Conservation (phyloP, 2,113 vertebrate genomes). For the Blennius ocellaris region DNA sequence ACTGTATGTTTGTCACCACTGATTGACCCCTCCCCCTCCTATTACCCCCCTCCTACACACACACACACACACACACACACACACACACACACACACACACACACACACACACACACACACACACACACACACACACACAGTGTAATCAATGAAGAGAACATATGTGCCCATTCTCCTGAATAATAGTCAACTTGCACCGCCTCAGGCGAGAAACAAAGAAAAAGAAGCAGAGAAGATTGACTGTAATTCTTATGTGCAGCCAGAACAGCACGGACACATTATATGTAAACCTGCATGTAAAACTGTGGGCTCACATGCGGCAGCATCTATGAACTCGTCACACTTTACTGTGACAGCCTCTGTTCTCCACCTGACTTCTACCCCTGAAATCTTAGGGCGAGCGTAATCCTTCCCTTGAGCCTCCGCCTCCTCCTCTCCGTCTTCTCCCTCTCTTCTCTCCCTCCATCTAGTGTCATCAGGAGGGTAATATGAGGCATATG, state of each 20-base stretch:
- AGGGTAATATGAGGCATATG: constrained; percentile 77
- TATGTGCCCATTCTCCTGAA: constrained; percentile 57
- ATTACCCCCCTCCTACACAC: neutral
- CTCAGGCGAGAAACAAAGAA: constrained; percentile 22
- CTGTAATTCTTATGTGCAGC: neutral
- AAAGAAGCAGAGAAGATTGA: constrained; percentile 33
- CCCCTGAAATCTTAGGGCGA: constrained; percentile 70
- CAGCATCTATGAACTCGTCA: constrained; percentile 46
- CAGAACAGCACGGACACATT: too few species aligned
- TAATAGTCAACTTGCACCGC: constrained; percentile 45
- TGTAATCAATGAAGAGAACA: constrained; percentile 60
- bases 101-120: constrained; percentile 19
- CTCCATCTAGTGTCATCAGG: constrained; percentile 72
- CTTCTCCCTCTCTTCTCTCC: constrained; percentile 33
- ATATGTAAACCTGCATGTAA: constrained; percentile 10
- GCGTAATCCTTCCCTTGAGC: constrained; percentile 70
- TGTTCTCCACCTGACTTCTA: constrained; percentile 76
- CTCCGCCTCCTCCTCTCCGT: constrained; percentile 31
- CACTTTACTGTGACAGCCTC: constrained; percentile 65
- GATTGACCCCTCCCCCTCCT: constrained; percentile 43
- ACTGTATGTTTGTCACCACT: constrained; percentile 60
- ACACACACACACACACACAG: constrained; percentile 7
- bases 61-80: constrained; percentile 1
- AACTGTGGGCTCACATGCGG: constrained; percentile 18
- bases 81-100: neutral